Base-by-base conservation (phyloP, 2,113 vertebrate genomes). In the Copsychus sechellarum region DNA sequence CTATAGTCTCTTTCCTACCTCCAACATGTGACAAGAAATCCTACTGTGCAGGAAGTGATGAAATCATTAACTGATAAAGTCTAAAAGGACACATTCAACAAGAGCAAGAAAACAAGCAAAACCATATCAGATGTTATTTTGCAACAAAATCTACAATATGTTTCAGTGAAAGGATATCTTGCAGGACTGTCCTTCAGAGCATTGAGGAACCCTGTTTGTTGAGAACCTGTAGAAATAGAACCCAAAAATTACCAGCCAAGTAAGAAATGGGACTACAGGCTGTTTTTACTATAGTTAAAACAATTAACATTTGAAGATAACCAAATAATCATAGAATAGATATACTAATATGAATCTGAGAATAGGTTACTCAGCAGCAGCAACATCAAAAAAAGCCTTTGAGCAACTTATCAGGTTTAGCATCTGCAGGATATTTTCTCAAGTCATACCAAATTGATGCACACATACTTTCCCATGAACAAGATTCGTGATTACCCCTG, bases 121-220 rank as follows among this genome's bases (percentile, higher is more conserved):
- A 47, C 1, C 34, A 57, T 82, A 47, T 88, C 67, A 29, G 48
- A 16, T 48, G 21, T 33, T 69, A 77, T 51, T 83, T 70, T 34
- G 29, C 48, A 88, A 79, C 20, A 81, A 92, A 65, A 69, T n/a
- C n/a, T 80, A 77, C 18, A 93, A 62, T 23, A 42, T 47, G 17
- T 78, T 94, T 81, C 69, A 89, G 22, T 62, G 95, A 99, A 99
- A 98, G 99, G 99, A 99, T 99, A 99, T 99, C 99, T 99, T 78
- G 99, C 99, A 86, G 99, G 99, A 92, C 99, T 99, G 88, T 99
- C 98, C 97, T 99, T 99, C 64, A 99, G 98, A 54, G 99, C 99
- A 56, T 90, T 99, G 96, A 99, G 98, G 96, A 99, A 99, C 64
- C 99, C 98, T 43, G 81, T 96, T 90, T 82, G 97, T 83, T 99